These are phyloP conservation scores for Ceratothoa steindachneri DNA, from an alignment of 2,888 invertebrate species.

Conservation along the genomic window DNA sequence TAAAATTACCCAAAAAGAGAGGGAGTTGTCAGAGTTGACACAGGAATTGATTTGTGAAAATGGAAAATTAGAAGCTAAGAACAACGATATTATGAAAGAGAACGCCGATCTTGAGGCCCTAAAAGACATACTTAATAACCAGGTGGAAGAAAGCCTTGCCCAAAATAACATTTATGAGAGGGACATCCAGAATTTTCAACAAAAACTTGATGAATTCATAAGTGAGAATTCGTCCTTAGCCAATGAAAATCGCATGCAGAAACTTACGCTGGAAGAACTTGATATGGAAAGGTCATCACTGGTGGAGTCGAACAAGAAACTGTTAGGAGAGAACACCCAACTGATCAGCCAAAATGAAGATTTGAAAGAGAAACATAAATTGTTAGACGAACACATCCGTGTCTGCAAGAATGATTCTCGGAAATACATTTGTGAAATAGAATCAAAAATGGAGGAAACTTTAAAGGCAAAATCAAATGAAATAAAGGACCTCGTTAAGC, in stretches of 20 bases:
- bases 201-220: not conserved
- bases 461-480: too few species aligned
- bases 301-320: not conserved
- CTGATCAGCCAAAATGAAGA: not conserved
- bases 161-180: not conserved
- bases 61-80: not conserved
- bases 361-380: not conserved
- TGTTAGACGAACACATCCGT: too few species aligned
- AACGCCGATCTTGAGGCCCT: not conserved
- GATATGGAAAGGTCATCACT: not conserved
- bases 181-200: not conserved
- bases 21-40: not conserved
- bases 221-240: not conserved
- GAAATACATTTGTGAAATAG: too few species aligned
- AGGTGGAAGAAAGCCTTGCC: not conserved
- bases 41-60: not conserved
- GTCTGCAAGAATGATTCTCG: too few species aligned
- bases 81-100: not conserved
- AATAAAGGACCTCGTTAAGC: too few species aligned
- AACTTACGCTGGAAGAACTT: not conserved
- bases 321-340: not conserved
- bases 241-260: not conserved
- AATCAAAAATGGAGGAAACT: too few species aligned
- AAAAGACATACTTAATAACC: not conserved
- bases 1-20: not conserved